These are phyloP conservation scores for Arvicanthis niloticus DNA, from an alignment of 2,113 vertebrate genomes.

Conservation along the genomic window DNA sequence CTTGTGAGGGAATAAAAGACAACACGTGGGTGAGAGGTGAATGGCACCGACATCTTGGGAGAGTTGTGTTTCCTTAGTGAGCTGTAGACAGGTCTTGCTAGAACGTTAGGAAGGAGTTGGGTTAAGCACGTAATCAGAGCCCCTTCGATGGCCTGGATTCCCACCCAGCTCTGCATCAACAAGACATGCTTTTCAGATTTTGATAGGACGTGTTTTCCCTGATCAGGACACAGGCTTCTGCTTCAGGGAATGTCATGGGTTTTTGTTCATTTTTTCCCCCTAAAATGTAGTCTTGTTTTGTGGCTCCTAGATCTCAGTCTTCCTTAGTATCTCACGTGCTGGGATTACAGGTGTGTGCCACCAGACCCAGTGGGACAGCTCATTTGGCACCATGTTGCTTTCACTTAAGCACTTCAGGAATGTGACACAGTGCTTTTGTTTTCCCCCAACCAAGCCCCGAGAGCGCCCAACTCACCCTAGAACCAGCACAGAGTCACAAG, in stretches of 20 bases:
- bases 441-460: fast-evolving
- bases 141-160: background rate
- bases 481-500: background rate
- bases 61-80: background rate
- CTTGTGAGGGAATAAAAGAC: background rate
- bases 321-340: background rate
- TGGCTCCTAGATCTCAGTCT: too few species aligned
- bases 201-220: background rate
- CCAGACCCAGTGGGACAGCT: background rate
- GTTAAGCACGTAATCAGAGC: background rate
- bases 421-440: background rate
- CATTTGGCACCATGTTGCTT: background rate
- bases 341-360: background rate
- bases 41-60: background rate
- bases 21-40: background rate
- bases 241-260: background rate
- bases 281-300: background rate
- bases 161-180: background rate
- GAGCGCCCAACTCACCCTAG: background rate
- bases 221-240: background rate
- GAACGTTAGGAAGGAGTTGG: background rate
- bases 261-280: background rate
- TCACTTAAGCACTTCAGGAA: background rate
- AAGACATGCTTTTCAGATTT: background rate
- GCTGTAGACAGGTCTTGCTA: background rate